These are phyloP conservation scores for Archips xylosteana DNA, from an alignment of 2,888 invertebrate species.

Conservation along the genomic window DNA sequence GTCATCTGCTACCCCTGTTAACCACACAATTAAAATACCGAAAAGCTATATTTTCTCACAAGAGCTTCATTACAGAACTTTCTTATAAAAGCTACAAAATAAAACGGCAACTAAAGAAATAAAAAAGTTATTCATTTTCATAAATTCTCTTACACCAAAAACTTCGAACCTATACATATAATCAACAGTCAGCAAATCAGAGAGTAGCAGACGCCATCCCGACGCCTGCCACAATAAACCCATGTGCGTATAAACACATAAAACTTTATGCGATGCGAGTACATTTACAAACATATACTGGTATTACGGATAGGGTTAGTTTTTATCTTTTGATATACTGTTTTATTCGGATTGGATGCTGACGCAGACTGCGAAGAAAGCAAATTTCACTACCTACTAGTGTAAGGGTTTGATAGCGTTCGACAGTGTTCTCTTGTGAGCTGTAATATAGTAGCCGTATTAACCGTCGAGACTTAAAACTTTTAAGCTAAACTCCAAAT, in stretches of 20 bases:
- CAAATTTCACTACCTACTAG: neutral
- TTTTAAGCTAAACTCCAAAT: no score
- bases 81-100: no score
- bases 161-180: neutral
- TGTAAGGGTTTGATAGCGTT: neutral
- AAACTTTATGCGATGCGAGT: slow-evolving; percentile 38
- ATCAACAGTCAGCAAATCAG: slow-evolving; percentile 17
- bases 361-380: slow-evolving; percentile 11
- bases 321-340: slow-evolving; percentile 28
- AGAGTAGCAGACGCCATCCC: slow-evolving; percentile 29
- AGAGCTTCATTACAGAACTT: no score
- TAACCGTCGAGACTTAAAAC: no score
- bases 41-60: no score
- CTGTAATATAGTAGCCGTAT: neutral
- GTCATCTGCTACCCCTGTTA: no score
- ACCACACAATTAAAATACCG: no score
- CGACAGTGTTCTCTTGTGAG: neutral
- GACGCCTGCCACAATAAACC: slow-evolving; percentile 38
- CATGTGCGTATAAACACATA: slow-evolving; percentile 40
- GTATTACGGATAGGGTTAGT: slow-evolving; percentile 30
- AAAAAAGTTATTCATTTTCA: neutral
- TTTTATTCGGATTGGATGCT: slow-evolving; percentile 36
- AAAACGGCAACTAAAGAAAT: no score
- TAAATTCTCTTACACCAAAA: neutral
- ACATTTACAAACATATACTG: slow-evolving; percentile 35